Conservation (phyloP, 2,888 invertebrate species). For the Cryptosula pallasiana region DNA sequence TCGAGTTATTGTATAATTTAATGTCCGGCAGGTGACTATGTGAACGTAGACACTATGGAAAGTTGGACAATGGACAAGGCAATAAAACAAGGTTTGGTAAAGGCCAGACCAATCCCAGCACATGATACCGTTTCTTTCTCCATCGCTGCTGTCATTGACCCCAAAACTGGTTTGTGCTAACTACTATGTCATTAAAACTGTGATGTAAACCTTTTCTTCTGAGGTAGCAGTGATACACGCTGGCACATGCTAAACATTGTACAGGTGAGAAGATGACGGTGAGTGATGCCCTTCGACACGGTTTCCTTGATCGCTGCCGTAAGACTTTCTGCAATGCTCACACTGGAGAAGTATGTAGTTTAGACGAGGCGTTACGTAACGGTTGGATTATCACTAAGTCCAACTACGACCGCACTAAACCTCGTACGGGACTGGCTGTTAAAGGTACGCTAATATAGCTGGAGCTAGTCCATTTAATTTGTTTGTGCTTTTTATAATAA, state of each 20-base stretch:
- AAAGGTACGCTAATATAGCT: too few species aligned
- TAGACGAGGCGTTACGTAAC: slow-evolving; percentile 11
- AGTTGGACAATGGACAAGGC: slow-evolving; percentile 28
- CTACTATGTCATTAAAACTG: too few species aligned
- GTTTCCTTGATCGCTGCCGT: slow-evolving; percentile 18
- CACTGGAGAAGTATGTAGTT: background rate
- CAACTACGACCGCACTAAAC: background rate
- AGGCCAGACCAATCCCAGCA: slow-evolving; percentile 64
- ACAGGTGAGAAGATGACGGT: slow-evolving; percentile 36
- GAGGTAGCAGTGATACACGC: too few species aligned
- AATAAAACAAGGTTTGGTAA: slow-evolving; percentile 32
- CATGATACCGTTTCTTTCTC: slow-evolving; percentile 24
- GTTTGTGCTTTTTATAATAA: too few species aligned
- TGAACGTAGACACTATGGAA: slow-evolving; percentile 24
- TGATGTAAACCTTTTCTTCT: too few species aligned
- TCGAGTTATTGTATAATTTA: too few species aligned
- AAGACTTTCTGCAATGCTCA: slow-evolving; percentile 20
- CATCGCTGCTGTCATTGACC: slow-evolving; percentile 23
- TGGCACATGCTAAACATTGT: too few species aligned
- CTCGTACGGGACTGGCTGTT: background rate
- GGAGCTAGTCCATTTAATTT: too few species aligned
- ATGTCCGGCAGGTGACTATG: slow-evolving; percentile 20
- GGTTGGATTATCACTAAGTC: slow-evolving; percentile 22
- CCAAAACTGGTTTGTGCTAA: slow-evolving; percentile 15
- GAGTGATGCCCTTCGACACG: slow-evolving; percentile 24